Evolutionary conservation across 1,140 invertebrate genomes (phyloP), one percentile per base, ranked within the genome.

Genomic region (Nebria ingens): DNA sequence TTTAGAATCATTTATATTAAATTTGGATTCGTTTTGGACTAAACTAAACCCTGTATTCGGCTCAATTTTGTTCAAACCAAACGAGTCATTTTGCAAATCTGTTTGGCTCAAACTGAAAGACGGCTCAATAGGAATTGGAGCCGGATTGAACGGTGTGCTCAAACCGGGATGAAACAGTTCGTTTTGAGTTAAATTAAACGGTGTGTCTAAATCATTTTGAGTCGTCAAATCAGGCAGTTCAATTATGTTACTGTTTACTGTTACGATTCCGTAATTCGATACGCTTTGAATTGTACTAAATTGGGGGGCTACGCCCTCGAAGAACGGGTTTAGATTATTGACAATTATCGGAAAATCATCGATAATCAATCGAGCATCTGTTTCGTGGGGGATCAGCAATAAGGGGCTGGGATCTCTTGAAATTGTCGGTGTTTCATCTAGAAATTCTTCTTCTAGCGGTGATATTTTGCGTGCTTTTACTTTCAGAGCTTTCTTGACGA

Each of bases 401-500:
- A 40, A 1, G 22, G 55, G 55, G 15, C 23, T 52, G 2, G 19
- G 19, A 38, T 52, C 15, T 19, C 50, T 34, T 34, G 54, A 51
- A 22, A 21, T 15, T 20, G 15, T 19, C 1, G 55, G 55, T 2
- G 55, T 56, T 20, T 56, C 55, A 21, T 34, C 40, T 56, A 17
- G 9, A 21, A n/a, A 19, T 42, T 52, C 34, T 42, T 42, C 17
- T 2, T 67, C 59, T 1, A 68, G 67, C 17, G 68, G 68, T 13
- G 69, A 71, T 9, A 69, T 29, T 66, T 68, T 68, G 49, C 67
- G 62, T 56, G 65, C 64, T 0, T 59, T 57, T 4, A 63, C 58
- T 15, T 60, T 54, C 3, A 58, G 25, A 9, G 57, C 20, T 21
- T 50, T 40, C 56, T 76, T 76, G 13, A 78, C 78, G 60, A 89